Evolutionary conservation across 2,797 vertebrate genomes (phyloP), one percentile per base, ranked within the genome.

Genomic region (Mus minutoides): DNA sequence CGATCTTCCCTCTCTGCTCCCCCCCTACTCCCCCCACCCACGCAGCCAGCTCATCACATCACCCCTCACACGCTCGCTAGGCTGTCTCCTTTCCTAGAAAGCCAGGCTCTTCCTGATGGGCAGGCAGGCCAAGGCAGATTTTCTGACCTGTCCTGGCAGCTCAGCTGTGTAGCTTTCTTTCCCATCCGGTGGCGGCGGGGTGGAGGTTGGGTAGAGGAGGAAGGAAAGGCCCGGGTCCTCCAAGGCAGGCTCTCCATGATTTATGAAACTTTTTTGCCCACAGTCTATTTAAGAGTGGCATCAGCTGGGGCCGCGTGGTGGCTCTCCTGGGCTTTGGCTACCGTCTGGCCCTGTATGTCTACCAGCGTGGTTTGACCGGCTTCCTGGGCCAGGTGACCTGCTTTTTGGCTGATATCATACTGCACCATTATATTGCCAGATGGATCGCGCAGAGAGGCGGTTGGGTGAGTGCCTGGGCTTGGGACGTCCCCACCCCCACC

Each of bases 381-480:
- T 99, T 99, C 98, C 97, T 99, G 95, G 92, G 98, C 93, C 97
- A 96, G 26, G 98, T 99, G 79, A 97, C 98, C 10, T 90, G 62
- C 78, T 98, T 92, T 4, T 85, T 99, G 0, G 75, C 56, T 0
- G 97, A 98, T 0, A 98, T 99, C 96, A 97, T 99, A 94, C 95
- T 99, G 86, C 92, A 75, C 0, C 98, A 98, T 94, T 97, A 78
- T 95, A 99, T 99, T 4, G 98, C 98, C 24, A 97, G 34, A 29
- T 99, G 99, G 99, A 99, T 99, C 13, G 98, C 98, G 0, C 98
- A 98, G 96, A 98, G 98, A 78, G 99, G 99, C n/a, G 99, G 99
- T 97, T 99, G 99, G 99, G 99, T 99, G 96, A 99, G 98, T 97
- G 46, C 60, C 49, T 13, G 1, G 21, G 54, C 0, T 13, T 3